Base-by-base conservation (phyloP, 2,797 vertebrate genomes). In the Tokudaia tokunoshimensis region DNA sequence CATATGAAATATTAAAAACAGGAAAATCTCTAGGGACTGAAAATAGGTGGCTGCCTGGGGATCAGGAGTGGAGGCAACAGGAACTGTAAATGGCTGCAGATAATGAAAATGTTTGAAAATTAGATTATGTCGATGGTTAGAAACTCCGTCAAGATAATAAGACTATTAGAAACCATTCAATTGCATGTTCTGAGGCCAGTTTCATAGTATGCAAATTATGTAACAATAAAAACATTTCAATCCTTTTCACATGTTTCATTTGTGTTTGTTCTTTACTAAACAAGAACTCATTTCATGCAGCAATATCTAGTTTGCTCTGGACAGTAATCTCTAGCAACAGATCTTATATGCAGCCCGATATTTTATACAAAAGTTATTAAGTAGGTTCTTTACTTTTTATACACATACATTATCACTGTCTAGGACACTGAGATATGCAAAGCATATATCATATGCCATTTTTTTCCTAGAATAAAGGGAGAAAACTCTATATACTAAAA, bases 1-100 rank as follows among this genome's bases (percentile, higher is more conserved):
- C 87, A 50, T 86, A 61, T 59, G 47, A 93, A 92, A 92, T 79
- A 83, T 82, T 83, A 63, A 22, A 57, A 93, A 78, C 7, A 96
- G 75, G 41, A 24, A 79, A 92, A 86, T 59, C 52, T 20, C 65
- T 29, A 65, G 4, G 34, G 57, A 61, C 26, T 17, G 55, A 84
- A 91, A 80, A 29, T 15, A 91, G 50, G 26, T 50, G 19, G 20
- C 37, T 87, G 22, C 67, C 44, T 76, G 14, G 37, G 44, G 22
- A 7, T 87, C 22, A 12, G 26, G 13, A 41, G 52, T 63, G 31
- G 37, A 41, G 59, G 67, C 47, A 76, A 55, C 10, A 31, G 8
- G 11, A 2, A 76, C 29, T 76, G 31, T 37, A 78, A 95, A 74
- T 65, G 47, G 31, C n/a, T 76, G 29, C 65, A 93, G 65, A 31